Percentiles rank a stretch among this genome's conserved stretches.
Conservation (phyloP, 2,797 vertebrate species). For the Silurus lanzhouensis region DNA sequence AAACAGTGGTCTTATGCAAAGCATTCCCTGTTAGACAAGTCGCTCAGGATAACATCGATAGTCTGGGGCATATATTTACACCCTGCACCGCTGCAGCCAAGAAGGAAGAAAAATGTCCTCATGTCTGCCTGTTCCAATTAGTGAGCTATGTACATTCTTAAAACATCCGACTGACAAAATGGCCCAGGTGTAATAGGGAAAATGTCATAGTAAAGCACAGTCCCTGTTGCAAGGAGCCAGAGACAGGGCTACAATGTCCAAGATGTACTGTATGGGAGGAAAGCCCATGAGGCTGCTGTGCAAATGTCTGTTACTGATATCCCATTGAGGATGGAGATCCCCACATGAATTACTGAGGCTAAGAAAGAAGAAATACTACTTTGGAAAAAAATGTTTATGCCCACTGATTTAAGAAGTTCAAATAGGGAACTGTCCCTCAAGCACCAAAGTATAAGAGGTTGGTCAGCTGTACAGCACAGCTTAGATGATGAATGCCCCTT, state of each 20-base stretch:
- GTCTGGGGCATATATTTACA: constrained; percentile 1
- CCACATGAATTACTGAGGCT: neutral
- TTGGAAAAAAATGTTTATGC: neutral
- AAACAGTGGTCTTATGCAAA: neutral
- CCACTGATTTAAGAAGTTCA: neutral
- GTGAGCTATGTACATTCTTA: neutral
- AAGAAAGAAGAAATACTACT: neutral
- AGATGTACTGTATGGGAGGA: neutral
- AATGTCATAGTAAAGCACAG: neutral
- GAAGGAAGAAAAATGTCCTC: constrained; percentile 3
- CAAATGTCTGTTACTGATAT: neutral
- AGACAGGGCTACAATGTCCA: neutral
- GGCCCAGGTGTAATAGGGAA: neutral
- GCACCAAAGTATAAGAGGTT: neutral
- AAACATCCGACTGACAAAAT: constrained; percentile 4
- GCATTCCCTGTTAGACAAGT: neutral
- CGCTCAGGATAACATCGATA: neutral
- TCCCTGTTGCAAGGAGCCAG: neutral
- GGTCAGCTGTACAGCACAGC: neutral
- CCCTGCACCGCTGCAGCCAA: neutral
- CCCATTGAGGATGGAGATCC: neutral
- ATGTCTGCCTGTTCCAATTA: constrained; percentile 16
- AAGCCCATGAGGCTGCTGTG: constrained; percentile 1
- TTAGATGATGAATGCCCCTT: too few relatives aligned
- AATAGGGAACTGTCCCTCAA: neutral